Base-by-base conservation (phyloP, 2,888 invertebrate genomes). In the Lepas anatifera region DNA sequence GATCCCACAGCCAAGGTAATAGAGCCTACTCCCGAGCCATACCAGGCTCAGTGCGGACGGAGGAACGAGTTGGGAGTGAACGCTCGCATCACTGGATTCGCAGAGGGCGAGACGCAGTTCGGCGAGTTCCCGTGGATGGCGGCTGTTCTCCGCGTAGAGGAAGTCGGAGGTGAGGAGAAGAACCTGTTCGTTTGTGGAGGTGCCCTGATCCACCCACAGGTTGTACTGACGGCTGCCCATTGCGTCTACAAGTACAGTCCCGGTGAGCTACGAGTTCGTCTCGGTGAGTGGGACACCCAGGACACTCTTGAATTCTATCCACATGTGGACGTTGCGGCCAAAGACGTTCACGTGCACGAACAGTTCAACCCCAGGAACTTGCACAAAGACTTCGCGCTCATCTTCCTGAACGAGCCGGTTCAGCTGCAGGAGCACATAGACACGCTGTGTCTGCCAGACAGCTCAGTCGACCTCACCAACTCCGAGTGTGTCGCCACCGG, bases 101-200 rank as follows among this genome's bases (percentile, higher is more conserved):
- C 22, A 13, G 64, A 64, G 1, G 39, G 39, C 39, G 37, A 74
- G 63, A 84, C 85, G 0, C 86, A 89, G 76, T 90, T 87, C 74
- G 90, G 86, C 0, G 91, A 92, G 79, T 90, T 89, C 77, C 90
- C 91, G 0, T 92, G 91, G 92, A 89, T 90, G 87, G 86, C 88
- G 0, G 90, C 89, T 0, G 81, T 90, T 39, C 79, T 89, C 74
- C 68, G 72, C 32, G 71, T 52, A 22, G 75, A 76, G 64, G 70
- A 70, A 27, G 73, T 70, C 16, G 70, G 67, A 27, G 71, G 71
- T 11, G 71, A 72, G 43, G 73, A 73, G 41, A 64, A 64, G 64
- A 77, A 84, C 75, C 81, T 85, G 43, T 92, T 90, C 79, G 84
- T 88, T 27, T 92, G 92, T 58, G 92, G 92, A 0, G 92, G 90